Base-by-base conservation (phyloP, 2,888 invertebrate genomes). In the Andrena fulva region DNA sequence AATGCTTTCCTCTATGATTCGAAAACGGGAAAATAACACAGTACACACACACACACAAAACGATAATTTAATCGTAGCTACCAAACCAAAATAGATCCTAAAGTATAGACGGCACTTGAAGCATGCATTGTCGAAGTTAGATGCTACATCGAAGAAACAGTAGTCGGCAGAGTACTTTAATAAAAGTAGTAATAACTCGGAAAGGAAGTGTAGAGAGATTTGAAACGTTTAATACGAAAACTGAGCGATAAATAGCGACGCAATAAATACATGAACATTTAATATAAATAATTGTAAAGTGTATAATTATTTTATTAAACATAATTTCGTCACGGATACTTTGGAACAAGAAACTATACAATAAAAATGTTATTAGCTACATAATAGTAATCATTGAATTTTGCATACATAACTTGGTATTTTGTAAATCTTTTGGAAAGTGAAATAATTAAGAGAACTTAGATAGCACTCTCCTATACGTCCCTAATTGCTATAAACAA, bases 51-150 rank as follows among this genome's bases (percentile, higher is more conserved):
- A 20, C 20, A 73, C 54, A 62, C 35, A 72, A 8, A 54, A 70
- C 10, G 67, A 27, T 8, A 76, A 56, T 59, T 10, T 69, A 70
- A 78, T 16, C 54, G 56, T 63, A 79, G 54, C 63, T 63, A 75
- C 67, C 24, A 77, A 71, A 68, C 52, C 16, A 72, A 71, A 33
- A 71, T 70, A 60, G 33, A 52, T 16, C 50, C 33, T 10, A 29
- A 10, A 75, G 31, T 62, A 56, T 62, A 59, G 54, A 48, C 42
- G 71, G n/a, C 7, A 60, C 72, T 24, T 62, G 72, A 70, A 62
- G 52, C 85, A 84, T 84, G 85, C 85, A 77, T 35, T 54, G 24
- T 63, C 56, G 24, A 29, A 10, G 69, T 20, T 48, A 42, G 70
- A 78, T 78, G 72, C 81, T 70, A 35, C 42, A 63, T 60, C 52